These are phyloP conservation scores for Sinhomidia bicolor DNA, from an alignment of 2,888 invertebrate species.

Conservation along the genomic window DNA sequence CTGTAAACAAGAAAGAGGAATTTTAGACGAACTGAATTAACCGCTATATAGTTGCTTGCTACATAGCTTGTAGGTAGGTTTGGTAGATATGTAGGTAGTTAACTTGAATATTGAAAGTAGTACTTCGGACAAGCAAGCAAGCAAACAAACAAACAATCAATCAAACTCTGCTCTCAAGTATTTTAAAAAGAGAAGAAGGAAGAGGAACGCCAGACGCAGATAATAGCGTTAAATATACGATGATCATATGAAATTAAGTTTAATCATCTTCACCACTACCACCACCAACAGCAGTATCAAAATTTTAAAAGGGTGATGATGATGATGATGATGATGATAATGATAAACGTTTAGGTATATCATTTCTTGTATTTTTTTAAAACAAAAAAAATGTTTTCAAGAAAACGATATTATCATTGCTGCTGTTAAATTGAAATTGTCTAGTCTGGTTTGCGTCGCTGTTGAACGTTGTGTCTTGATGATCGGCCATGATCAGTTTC, in stretches of 20 bases:
- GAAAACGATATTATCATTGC: background rate
- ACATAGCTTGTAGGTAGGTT: too few relatives aligned
- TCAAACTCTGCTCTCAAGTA: too few relatives aligned
- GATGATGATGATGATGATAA: background rate
- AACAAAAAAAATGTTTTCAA: background rate
- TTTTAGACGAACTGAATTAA: too few relatives aligned
- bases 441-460: background rate
- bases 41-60: too few relatives aligned
- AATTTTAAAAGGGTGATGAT: constrained; percentile 2
- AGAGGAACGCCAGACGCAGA: constrained; percentile 9
- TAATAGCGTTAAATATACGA: constrained; percentile 25
- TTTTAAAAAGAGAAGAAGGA: background rate
- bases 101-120: too few relatives aligned
- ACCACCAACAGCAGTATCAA: background rate
- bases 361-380: too few relatives aligned
- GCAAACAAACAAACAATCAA: too few relatives aligned
- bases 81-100: too few relatives aligned
- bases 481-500: constrained; percentile 13
- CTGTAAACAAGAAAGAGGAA: background rate
- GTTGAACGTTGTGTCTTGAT: background rate
- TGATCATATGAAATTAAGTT: constrained; percentile 40
- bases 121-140: too few relatives aligned
- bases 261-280: constrained; percentile 19
- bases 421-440: background rate
- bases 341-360: constrained; percentile 39